phyloP scores from a whole-genome alignment of 2,888 invertebrate genomes.

The Vanessa cardui region DNA sequence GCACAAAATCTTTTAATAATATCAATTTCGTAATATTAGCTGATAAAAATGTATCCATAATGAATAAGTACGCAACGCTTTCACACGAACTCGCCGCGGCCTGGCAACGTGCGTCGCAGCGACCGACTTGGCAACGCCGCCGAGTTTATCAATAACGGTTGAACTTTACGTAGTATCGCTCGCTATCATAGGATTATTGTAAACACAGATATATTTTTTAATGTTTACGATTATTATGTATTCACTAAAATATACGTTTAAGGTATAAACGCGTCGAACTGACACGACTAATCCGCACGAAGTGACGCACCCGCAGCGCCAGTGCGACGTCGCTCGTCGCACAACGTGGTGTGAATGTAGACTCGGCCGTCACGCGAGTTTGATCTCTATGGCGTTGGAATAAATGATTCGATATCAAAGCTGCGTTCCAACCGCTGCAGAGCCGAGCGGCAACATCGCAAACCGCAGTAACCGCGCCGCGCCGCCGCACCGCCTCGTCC shows the following conservation, averaged over 20 bases:
- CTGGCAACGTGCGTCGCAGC: constrained; percentile 44
- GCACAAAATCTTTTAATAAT: constrained; percentile 3
- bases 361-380: neutral
- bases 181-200: constrained; percentile 17
- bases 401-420: constrained; percentile 13
- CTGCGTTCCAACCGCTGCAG: constrained; percentile 26
- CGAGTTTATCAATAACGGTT: constrained; percentile 8
- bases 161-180: constrained; percentile 18
- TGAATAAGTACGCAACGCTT: constrained; percentile 11
- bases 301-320: constrained; percentile 59
- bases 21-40: neutral
- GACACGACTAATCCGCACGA: constrained; percentile 39
- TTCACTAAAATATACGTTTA: neutral
- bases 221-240: neutral
- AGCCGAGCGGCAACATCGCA: constrained; percentile 40
- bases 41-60: neutral
- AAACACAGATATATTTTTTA: constrained; percentile 13
- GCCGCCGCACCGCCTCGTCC: constrained; percentile 1
- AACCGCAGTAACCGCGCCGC: constrained; percentile 14
- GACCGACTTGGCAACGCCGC: constrained; percentile 43
- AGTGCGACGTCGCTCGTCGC: neutral
- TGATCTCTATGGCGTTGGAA: neutral
- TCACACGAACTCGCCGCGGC: constrained; percentile 38
- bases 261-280: constrained; percentile 30
- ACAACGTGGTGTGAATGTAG: neutral